Base-by-base conservation (phyloP, 2,797 vertebrate species). In the Acanthurus tractus region DNA sequence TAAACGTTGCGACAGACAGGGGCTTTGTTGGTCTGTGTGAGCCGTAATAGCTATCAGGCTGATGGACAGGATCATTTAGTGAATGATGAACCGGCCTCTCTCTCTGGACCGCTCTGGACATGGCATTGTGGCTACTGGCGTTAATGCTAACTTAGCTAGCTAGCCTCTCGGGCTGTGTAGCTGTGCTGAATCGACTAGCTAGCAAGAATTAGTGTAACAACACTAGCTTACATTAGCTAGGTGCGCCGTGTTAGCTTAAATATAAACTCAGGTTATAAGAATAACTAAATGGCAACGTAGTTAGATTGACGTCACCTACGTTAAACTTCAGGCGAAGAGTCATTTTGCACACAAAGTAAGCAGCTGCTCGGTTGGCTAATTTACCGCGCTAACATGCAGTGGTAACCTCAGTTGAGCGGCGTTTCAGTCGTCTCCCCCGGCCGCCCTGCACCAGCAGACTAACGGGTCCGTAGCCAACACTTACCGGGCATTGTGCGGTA, bases 401-500 rank as follows among this genome's bases (percentile, higher is more conserved):
- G 53, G 42, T 40, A 40, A 40, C 38, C 8, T 40, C 61, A 76
- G 70, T 23, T 42, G 3, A 44, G 67, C 14, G 17, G 66, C 25
- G 17, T 40, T 38, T 67, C 13, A 52, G 61, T 62, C 48, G 57
- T 44, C 64, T 25, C 3, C 22, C 70, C 3, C 73, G 58, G 81
- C 76, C 72, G 69, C 55, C 44, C n/a, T 25, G 62, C 63, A 36
- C 25, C 64, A 45, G 73, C 79, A 76, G 64, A 61, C 58, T 73
- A 58, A 73, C 76, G 65, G 84, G 59, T 55, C 74, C 48, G 50
- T 55, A 45, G 86, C 82, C 59, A 65, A 18, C 54, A 54, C 50
- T 68, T 63, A 42, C 74, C 59, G 65, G 85, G 78, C 86, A 86
- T 92, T 92, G 89, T 92, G 89, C 75, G 81, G 76, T 68, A 72